These are phyloP conservation scores for Eristalis pertinax DNA, from an alignment of 2,888 invertebrate species.

Conservation along the genomic window DNA sequence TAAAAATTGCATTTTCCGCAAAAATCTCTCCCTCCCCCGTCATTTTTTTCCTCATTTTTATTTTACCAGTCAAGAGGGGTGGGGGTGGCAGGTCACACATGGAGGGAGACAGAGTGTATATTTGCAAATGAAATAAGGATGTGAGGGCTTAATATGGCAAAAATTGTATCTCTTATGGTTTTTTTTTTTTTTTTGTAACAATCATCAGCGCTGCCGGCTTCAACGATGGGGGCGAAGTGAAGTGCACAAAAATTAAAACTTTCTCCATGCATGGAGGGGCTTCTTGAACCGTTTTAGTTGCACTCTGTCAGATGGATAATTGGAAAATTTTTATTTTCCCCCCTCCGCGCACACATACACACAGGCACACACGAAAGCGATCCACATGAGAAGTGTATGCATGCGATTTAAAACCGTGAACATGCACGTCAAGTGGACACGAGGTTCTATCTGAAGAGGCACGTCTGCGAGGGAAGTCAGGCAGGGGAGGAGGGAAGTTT, in stretches of 20 bases:
- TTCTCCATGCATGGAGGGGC: constrained; percentile 41
- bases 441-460: too few species aligned
- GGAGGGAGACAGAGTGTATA: constrained; percentile 12
- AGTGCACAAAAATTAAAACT: constrained; percentile 72
- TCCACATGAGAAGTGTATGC: background rate
- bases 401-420: too few species aligned
- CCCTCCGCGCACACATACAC: background rate
- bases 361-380: background rate
- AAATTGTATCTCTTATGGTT: constrained; percentile 65
- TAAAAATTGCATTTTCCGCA: constrained; percentile 71
- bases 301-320: constrained; percentile 38
- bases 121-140: constrained; percentile 72
- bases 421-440: too few species aligned
- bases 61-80: background rate
- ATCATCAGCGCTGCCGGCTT: constrained; percentile 8
- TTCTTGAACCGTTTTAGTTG: constrained; percentile 44
- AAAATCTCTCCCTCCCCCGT: constrained; percentile 30
- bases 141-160: constrained; percentile 67
- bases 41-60: constrained; percentile 5
- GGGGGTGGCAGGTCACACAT: background rate
- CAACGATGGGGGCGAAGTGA: constrained; percentile 32
- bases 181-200: constrained; percentile 15
- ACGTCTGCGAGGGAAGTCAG: too few species aligned
- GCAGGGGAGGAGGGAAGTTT: too few species aligned
- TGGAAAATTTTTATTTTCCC: constrained; percentile 50